Conservation (phyloP, 2,797 vertebrate genomes). For the Siniperca undulata region DNA sequence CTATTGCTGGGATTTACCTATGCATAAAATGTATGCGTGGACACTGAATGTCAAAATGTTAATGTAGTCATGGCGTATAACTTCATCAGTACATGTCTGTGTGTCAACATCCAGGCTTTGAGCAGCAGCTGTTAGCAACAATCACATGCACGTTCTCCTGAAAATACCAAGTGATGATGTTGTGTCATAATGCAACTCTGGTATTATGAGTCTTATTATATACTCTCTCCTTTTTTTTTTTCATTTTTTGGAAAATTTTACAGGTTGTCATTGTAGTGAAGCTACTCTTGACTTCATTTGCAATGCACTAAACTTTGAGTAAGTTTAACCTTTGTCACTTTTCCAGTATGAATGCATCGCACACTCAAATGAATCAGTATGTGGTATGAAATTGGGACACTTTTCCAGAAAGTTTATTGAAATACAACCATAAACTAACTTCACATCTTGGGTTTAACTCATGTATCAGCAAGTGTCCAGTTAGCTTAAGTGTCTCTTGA, state of each 20-base stretch:
- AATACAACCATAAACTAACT: too few species aligned
- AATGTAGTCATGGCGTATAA: neutral
- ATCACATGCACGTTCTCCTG: neutral
- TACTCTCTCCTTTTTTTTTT: too few species aligned
- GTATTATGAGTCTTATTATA: too few species aligned
- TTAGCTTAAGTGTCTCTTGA: constrained; percentile 20
- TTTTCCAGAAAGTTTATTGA: neutral
- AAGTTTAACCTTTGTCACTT: neutral
- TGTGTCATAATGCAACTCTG: too few species aligned
- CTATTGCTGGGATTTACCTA: neutral
- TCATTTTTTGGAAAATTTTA: too few species aligned
- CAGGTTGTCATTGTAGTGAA: too few species aligned
- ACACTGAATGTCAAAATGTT: neutral
- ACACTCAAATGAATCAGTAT: neutral
- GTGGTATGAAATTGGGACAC: too few species aligned
- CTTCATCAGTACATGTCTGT: neutral
- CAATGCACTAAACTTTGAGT: neutral
- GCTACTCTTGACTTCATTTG: too few species aligned
- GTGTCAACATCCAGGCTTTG: neutral
- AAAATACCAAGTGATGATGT: too few species aligned
- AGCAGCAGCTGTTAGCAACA: neutral
- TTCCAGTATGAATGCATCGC: neutral
- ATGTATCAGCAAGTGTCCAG: neutral
- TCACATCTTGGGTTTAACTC: too few species aligned
- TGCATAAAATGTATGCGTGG: too few species aligned